Evolutionary conservation across 1,140 invertebrate genomes (phyloP), one percentile per base, ranked within the genome.

Genomic region (Heliconius eleuchia): DNA sequence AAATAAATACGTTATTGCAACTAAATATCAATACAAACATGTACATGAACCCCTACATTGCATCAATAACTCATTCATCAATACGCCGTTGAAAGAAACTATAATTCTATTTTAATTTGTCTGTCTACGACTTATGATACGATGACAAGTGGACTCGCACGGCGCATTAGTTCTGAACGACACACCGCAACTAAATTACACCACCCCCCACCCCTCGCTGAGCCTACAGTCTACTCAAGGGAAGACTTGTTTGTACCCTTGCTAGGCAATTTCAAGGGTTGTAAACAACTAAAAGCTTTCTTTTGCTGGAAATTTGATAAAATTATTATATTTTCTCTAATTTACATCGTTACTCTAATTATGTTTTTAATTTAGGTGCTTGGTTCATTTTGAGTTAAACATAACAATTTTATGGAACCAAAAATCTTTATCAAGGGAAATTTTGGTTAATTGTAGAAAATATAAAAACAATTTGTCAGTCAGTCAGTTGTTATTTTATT

Each of bases 181-280:
- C 78, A 79, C 85, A 80, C 87, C 83, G 83, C 85, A 85, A 86
- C 86, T 84, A 85, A 87, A 86, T 87, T 85, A 85, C 81, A 81
- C 72, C 72, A 60, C 75, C 50, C 37, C 60, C 73, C 37, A 50
- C 23, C 55, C 30, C 79, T 74, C 23, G 60, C 81, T 80, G 77
- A 50, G 52, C 73, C 79, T 50, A 77, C 57, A 19, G 50, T 8
- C 50, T 52, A 74, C 73, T 81, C 79, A 84, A 83, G 84, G 82
- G 83, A 81, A 82, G 80, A 81, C 81, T 84, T 81, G 82, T 78
- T 84, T 81, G 82, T 78, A 78, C 77, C 70, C 70, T 82, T 82
- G 74, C 78, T n/a, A 77, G 78, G 73, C 78, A 78, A 80, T 66
- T 82, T 74, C 42, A 71, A 75, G 81, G 72, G 71, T 72, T 74